These are phyloP conservation scores for Pantherophis alleghaniensis DNA, from an alignment of 2,797 vertebrate species.

Conservation along the genomic window DNA sequence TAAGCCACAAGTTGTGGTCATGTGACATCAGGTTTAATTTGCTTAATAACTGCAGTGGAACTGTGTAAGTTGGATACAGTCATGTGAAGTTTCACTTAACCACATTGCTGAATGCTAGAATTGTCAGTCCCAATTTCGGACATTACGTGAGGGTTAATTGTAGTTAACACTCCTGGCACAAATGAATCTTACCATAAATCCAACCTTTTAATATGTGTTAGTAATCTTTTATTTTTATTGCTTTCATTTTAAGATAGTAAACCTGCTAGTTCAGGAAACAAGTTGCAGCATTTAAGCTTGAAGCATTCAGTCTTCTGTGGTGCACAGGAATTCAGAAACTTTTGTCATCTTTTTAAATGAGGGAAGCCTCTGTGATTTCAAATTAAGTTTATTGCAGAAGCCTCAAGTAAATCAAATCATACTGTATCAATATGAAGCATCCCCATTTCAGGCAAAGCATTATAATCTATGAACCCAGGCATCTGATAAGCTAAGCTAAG, in stretches of 20 bases:
- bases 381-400: background rate
- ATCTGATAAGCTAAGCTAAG: background rate
- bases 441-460: background rate
- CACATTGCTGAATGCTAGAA: background rate
- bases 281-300: background rate
- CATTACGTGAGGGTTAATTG: background rate
- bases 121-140: background rate
- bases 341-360: background rate
- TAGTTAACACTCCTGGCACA: background rate
- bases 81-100: background rate
- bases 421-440: background rate
- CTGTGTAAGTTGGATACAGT: background rate
- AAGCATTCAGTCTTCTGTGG: background rate
- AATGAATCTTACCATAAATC: background rate
- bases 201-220: background rate
- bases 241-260: background rate
- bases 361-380: background rate
- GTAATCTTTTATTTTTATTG: background rate
- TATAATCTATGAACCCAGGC: background rate
- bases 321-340: background rate
- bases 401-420: background rate
- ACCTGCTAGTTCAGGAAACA: background rate
- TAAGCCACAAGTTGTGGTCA: background rate
- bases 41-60: background rate
- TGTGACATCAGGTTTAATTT: background rate